Evolutionary conservation across 2,888 invertebrate species (phyloP).

Genomic region (Lydus trimaculatus): DNA sequence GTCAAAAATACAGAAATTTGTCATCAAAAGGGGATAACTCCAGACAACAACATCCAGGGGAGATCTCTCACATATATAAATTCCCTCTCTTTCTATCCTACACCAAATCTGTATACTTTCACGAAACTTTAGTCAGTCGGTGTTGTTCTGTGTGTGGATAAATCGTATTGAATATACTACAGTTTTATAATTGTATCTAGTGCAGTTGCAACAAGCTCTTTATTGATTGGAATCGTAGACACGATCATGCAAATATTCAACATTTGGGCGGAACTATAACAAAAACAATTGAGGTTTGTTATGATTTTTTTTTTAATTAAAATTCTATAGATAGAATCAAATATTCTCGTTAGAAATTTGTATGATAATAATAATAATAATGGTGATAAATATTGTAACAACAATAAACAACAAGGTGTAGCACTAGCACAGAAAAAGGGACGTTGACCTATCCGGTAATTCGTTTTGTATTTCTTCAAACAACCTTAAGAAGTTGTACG

Average conservation of each 20-base stretch:
- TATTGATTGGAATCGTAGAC: background rate
- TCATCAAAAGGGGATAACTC: background rate
- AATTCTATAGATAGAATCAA: background rate
- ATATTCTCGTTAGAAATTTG: background rate
- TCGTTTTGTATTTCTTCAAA: slow-evolving; percentile 1
- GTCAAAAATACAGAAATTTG: background rate
- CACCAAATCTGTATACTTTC: background rate
- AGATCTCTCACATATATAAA: background rate
- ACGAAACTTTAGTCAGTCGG: background rate
- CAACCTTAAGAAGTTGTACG: background rate
- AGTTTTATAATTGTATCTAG: background rate
- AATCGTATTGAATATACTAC: background rate
- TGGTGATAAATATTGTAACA: background rate
- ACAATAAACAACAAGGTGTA: background rate
- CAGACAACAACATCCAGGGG: background rate
- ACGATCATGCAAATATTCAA: background rate
- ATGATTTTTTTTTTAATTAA: background rate
- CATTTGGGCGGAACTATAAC: background rate
- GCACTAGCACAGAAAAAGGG: background rate
- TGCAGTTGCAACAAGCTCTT: background rate
- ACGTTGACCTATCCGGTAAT: slow-evolving; percentile 6
- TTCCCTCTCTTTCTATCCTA: background rate
- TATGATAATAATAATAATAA: background rate
- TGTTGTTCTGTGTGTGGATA: background rate
- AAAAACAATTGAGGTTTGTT: background rate